Conservation (phyloP, 2,797 vertebrate genomes). For the Ciconia nigra region DNA sequence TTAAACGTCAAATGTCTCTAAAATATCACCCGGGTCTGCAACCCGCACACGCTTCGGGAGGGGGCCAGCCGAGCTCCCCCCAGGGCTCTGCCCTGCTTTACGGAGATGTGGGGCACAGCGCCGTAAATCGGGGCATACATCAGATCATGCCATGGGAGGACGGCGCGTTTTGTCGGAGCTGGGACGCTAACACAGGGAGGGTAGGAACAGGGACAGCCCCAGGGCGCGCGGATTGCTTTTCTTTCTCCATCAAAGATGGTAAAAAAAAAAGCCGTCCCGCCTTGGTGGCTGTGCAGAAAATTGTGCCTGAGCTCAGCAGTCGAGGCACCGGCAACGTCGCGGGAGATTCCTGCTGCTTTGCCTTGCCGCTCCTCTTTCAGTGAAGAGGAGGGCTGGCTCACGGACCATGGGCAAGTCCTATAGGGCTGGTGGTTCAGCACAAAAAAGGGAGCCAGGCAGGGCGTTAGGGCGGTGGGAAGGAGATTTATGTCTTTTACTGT, state of each 20-base stretch:
- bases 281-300: not conserved
- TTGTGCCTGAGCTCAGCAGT: not conserved
- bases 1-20: conserved; percentile 40
- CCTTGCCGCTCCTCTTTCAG: not conserved
- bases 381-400: not conserved
- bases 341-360: not conserved
- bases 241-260: not conserved
- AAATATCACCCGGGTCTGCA: conserved; percentile 29
- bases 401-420: not conserved
- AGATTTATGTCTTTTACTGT: conserved; percentile 76
- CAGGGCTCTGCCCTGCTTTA: conserved; percentile 24
- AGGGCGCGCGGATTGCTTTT: not conserved
- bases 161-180: not conserved
- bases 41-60: not conserved
- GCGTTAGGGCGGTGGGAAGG: not conserved
- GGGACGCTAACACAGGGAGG: not conserved
- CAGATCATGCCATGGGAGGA: conserved; percentile 21
- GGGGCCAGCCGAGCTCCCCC: not conserved
- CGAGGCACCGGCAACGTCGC: not conserved
- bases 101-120: not conserved
- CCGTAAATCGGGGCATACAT: conserved; percentile 5
- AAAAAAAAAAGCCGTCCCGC: not conserved
- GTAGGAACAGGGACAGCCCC: not conserved
- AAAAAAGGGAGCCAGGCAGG: conserved; percentile 6
- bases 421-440: not conserved